phyloP scores from a whole-genome alignment of 2,797 vertebrate genomes.

The Thripadectes ignobilis region DNA sequence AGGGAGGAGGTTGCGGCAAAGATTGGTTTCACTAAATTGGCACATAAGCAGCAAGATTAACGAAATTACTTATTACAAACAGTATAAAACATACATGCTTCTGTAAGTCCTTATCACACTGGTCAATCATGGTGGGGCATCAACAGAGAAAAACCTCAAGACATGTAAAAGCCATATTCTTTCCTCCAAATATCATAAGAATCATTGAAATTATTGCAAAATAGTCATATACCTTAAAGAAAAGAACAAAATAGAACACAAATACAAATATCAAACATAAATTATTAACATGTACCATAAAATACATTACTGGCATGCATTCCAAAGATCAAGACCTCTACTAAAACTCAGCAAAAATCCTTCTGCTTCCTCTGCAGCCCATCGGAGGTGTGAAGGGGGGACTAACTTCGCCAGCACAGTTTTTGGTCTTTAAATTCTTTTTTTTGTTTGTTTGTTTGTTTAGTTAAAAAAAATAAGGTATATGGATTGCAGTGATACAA shows the following conservation, averaged over 20 bases:
- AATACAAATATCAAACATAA: slow-evolving; percentile 82
- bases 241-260: slow-evolving; percentile 80
- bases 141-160: slow-evolving; percentile 83
- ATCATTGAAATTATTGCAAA: slow-evolving; percentile 82
- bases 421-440: slow-evolving; percentile 82
- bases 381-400: slow-evolving; percentile 24
- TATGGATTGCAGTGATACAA: slow-evolving; percentile 65
- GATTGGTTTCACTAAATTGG: slow-evolving; percentile 92
- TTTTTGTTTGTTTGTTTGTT: slow-evolving; percentile 41
- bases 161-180: slow-evolving; percentile 88
- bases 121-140: slow-evolving; percentile 81
- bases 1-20: slow-evolving; percentile 79
- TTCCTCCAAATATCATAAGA: slow-evolving; percentile 77
- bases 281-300: slow-evolving; percentile 78
- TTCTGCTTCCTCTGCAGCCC: slow-evolving; percentile 66
- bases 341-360: slow-evolving; percentile 71
- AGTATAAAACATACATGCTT: slow-evolving; percentile 99
- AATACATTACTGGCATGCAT: slow-evolving; percentile 83
- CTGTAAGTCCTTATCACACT: slow-evolving; percentile 81
- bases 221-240: slow-evolving; percentile 76
- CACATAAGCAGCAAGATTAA: slow-evolving; percentile 98
- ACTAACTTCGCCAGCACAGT: slow-evolving; percentile 80
- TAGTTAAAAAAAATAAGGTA: slow-evolving; percentile 70
- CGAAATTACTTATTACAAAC: slow-evolving; percentile 97
- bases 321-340: slow-evolving; percentile 77